These are phyloP conservation scores for Colletes gigas DNA, from an alignment of 1,140 invertebrate genomes.

Conservation along the genomic window DNA sequence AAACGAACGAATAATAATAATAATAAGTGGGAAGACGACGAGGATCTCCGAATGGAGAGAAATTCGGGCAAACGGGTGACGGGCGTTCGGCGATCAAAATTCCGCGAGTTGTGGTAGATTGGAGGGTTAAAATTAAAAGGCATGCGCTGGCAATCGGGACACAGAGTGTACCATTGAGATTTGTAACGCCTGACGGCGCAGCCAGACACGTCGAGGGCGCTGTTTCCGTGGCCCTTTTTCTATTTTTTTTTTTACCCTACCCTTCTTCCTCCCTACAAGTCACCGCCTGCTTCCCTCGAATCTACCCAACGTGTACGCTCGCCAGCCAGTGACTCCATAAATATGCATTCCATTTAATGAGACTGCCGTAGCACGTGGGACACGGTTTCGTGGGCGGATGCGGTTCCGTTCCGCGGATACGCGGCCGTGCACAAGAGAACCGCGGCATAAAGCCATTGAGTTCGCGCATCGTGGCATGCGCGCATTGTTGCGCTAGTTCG, in stretches of 20 bases:
- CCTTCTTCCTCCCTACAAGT: conserved; percentile 10
- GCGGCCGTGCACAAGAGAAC: conserved; percentile 35
- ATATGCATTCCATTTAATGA: conserved; percentile 68
- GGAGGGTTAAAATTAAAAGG: conserved; percentile 59
- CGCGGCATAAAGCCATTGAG: conserved; percentile 53
- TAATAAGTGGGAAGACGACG: too few relatives aligned
- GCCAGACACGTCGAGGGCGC: conserved; percentile 47
- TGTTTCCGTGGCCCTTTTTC: conserved; percentile 18
- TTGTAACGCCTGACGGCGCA: conserved; percentile 57
- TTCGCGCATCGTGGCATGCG: conserved; percentile 43
- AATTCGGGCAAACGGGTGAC: too few relatives aligned
- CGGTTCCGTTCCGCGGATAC: conserved; percentile 48
- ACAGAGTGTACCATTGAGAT: conserved; percentile 63
- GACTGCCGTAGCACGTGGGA: conserved; percentile 50
- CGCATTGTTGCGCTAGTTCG: conserved; percentile 21
- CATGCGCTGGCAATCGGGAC: conserved; percentile 53
- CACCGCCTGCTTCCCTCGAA: conserved; percentile 30
- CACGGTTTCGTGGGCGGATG: conserved; percentile 49
- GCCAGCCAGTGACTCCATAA: conserved; percentile 60
- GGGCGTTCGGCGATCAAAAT: conserved; percentile 45
- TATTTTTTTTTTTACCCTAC: neutral
- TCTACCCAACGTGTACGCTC: conserved; percentile 25
- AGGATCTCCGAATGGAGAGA: too few relatives aligned
- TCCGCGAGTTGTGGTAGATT: conserved; percentile 33
- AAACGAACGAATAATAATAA: too few relatives aligned